Conservation (phyloP, 2,113 vertebrate species). For the Butorides virescens region DNA sequence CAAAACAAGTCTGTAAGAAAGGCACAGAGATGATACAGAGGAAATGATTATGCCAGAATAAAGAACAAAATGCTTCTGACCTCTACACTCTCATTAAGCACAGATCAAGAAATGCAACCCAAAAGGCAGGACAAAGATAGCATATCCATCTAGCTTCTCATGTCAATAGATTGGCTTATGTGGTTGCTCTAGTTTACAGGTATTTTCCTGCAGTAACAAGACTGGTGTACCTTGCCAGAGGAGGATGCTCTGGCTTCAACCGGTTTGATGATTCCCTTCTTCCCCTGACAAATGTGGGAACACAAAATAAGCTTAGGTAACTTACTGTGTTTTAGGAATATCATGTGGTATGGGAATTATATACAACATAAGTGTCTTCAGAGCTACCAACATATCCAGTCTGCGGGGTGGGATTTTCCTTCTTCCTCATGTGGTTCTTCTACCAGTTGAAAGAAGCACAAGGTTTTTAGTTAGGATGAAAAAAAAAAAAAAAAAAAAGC, state of each 20-base stretch:
- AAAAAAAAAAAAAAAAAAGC: background rate
- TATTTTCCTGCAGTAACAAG: background rate
- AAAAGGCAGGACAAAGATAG: background rate
- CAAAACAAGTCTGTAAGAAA: background rate
- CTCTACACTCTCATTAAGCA: background rate
- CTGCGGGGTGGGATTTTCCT: background rate
- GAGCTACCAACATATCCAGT: background rate
- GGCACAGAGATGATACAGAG: background rate
- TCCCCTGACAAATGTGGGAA: background rate
- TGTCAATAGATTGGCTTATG: accelerated
- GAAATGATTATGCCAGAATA: background rate
- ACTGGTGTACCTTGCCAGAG: background rate
- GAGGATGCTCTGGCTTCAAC: background rate
- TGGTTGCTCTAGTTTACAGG: background rate
- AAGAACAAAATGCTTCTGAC: background rate
- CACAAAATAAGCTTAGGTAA: background rate
- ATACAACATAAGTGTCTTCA: background rate
- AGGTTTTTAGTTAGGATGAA: background rate
- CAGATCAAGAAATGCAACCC: background rate
- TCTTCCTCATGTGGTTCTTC: background rate
- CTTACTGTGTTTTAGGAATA: background rate
- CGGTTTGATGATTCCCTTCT: background rate
- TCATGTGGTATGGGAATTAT: background rate
- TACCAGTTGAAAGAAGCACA: background rate
- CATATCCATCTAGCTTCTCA: background rate